Evolutionary conservation across 2,797 vertebrate species (phyloP).

Genomic region (Mionectes olivaceus): DNA sequence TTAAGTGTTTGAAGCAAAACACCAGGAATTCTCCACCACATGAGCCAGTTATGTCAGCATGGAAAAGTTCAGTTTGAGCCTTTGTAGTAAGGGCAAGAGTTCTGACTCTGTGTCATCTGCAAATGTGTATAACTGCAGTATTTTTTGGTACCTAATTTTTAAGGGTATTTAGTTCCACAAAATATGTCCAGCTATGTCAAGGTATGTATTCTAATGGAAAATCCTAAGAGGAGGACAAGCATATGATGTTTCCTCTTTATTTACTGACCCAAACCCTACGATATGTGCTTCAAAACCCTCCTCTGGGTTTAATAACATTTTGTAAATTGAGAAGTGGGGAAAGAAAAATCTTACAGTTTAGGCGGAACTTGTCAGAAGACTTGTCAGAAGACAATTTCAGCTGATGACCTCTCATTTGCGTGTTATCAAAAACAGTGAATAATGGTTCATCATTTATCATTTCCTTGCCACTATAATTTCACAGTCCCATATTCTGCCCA

Average conservation of each 20-base stretch:
- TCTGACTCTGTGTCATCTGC: background rate
- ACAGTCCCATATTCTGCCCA: background rate
- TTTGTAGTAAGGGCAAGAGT: background rate
- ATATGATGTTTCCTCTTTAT: background rate
- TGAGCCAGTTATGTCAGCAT: fast-evolving
- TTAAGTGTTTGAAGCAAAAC: background rate
- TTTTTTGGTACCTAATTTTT: background rate
- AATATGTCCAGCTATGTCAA: background rate
- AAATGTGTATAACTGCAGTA: background rate
- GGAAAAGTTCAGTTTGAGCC: background rate
- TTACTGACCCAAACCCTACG: background rate
- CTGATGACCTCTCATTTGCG: background rate
- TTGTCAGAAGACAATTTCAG: background rate
- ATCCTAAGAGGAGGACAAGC: background rate
- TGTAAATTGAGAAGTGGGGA: background rate
- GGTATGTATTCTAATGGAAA: background rate
- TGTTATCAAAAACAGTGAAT: background rate
- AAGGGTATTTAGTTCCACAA: background rate
- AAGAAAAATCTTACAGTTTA: background rate
- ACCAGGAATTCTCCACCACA: background rate
- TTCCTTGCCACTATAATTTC: background rate
- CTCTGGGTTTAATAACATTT: background rate
- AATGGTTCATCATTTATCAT: background rate
- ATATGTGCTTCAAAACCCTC: background rate
- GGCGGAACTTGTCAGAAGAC: background rate